Percentiles rank a stretch among this genome's conserved stretches.
Evolutionary conservation across 1,140 invertebrate genomes (phyloP).

Genomic region (Drosophila repletoides): DNA sequence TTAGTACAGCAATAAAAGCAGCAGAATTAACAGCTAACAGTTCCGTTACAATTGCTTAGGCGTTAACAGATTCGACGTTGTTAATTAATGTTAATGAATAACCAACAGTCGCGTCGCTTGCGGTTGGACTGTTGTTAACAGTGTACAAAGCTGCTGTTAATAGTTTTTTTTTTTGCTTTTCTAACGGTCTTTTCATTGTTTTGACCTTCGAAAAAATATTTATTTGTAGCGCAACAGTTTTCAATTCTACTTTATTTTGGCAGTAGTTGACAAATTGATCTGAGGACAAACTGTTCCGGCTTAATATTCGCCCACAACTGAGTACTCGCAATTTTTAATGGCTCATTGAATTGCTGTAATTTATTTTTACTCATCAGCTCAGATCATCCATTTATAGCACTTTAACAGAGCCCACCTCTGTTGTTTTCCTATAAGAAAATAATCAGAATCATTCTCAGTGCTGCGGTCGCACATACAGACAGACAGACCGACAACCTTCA

Average conservation of each 20-base stretch:
- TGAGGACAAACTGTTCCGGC: conserved; percentile 1
- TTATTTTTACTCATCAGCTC: conserved; percentile 50
- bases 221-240: background rate
- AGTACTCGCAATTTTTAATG: conserved; percentile 49
- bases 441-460: conserved; percentile 6
- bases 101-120: background rate
- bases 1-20: background rate
- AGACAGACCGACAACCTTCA: conserved; percentile 59
- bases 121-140: conserved; percentile 3
- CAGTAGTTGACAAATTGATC: too few relatives aligned
- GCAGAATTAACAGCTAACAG: background rate
- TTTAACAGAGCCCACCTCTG: conserved; percentile 26
- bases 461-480: conserved; percentile 49
- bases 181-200: conserved; percentile 14
- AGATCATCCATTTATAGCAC: conserved; percentile 53
- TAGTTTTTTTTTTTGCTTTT: background rate
- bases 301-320: conserved; percentile 19
- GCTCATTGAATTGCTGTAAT: conserved; percentile 66
- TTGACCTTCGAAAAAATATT: conserved; percentile 15
- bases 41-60: conserved; percentile 12
- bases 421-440: background rate
- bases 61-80: conserved; percentile 11
- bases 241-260: too few relatives aligned
- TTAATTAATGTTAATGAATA: too few relatives aligned
- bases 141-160: background rate